Conservation (phyloP, 2,113 vertebrate species). For the Hippocampus comes region DNA sequence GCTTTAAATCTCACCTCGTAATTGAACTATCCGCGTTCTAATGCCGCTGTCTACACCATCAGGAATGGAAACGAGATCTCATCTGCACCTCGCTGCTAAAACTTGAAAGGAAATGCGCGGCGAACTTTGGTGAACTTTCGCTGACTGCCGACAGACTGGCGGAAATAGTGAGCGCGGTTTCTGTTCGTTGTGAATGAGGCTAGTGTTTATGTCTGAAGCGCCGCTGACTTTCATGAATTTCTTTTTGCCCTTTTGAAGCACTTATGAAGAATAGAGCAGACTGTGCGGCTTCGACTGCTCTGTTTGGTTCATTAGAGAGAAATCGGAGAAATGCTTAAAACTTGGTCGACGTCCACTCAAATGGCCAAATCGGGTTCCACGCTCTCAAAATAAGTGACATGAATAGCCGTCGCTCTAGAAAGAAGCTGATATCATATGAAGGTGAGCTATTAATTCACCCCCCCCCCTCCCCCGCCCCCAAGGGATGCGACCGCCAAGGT, state of each 20-base stretch:
- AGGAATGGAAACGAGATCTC: background rate
- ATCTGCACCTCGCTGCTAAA: background rate
- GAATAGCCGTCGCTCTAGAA: background rate
- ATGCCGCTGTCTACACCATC: background rate
- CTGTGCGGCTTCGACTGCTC: too few species aligned
- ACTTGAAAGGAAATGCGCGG: background rate
- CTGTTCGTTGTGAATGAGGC: background rate
- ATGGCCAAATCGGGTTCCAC: background rate
- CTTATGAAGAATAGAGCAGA: too few species aligned
- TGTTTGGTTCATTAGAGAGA: too few species aligned
- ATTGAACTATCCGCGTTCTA: background rate
- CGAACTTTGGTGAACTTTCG: background rate
- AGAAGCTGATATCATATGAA: constrained; percentile 40
- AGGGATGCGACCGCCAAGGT: constrained; percentile 54
- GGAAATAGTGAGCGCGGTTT: background rate
- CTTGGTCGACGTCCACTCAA: too few species aligned
- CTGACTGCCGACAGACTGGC: constrained; percentile 1
- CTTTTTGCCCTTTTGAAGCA: background rate
- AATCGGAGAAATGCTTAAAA: too few species aligned
- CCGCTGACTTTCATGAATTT: background rate
- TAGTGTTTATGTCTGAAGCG: background rate
- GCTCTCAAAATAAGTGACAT: too few species aligned
- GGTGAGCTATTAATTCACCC: constrained; percentile 63
- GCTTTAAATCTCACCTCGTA: background rate
- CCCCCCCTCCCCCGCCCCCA: constrained; percentile 24